Percentiles rank a stretch among this genome's conserved stretches.
phyloP scores from a whole-genome alignment of 2,888 invertebrate genomes.

The Drosophila imparisetae region DNA sequence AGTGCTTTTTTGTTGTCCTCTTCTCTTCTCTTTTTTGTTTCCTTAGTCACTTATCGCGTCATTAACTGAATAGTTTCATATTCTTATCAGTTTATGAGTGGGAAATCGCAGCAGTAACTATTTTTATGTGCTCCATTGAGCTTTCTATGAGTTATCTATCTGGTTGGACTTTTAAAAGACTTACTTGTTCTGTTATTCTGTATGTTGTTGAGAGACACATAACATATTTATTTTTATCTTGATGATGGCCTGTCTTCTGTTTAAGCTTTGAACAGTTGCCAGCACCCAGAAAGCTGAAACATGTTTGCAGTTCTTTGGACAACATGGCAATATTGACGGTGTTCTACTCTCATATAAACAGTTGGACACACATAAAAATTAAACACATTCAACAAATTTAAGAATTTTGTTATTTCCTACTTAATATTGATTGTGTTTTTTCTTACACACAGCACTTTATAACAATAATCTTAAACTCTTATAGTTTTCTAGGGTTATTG shows the following conservation, averaged over 20 bases:
- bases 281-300: conserved; percentile 13
- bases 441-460: not conserved
- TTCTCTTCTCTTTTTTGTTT: not conserved
- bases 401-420: not conserved
- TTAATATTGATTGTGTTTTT: not conserved
- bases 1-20: conserved; percentile 39
- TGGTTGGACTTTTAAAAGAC: not conserved
- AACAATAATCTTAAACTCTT: no score
- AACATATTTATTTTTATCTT: conserved; percentile 22
- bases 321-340: not conserved
- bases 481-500: not conserved
- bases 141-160: not conserved
- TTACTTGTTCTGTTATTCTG: conserved; percentile 6
- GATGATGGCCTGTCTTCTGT: conserved; percentile 42
- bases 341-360: not conserved
- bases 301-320: not conserved
- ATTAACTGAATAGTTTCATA: conserved; percentile 34
- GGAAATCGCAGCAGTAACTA: conserved; percentile 21
- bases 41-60: conserved; percentile 54
- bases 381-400: not conserved
- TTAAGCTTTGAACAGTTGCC: conserved; percentile 56
- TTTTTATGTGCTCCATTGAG: not conserved
- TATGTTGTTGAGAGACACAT: not conserved
- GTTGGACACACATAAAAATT: not conserved
- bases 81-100: conserved; percentile 4